Conservation (phyloP, 2,888 invertebrate species). For the Steinernema carpocapsae region DNA sequence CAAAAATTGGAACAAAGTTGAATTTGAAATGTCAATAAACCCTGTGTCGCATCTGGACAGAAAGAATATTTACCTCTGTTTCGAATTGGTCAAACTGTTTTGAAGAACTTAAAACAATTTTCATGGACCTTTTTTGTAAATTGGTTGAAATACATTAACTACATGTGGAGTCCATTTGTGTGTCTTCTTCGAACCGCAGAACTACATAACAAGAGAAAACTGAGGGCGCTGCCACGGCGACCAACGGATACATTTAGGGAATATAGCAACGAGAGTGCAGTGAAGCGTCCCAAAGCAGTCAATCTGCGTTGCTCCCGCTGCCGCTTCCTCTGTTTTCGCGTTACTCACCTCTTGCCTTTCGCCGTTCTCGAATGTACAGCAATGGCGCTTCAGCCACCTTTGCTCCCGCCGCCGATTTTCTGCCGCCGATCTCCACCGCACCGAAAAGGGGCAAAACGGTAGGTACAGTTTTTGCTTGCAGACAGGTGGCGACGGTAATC, state of each 20-base stretch:
- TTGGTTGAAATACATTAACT: too few relatives aligned
- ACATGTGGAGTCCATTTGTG: too few relatives aligned
- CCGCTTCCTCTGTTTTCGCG: not conserved
- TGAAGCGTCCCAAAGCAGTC: conserved; percentile 26
- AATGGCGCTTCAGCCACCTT: not conserved
- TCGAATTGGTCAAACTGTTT: too few relatives aligned
- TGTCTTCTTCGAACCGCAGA: not conserved
- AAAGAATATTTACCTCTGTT: too few relatives aligned
- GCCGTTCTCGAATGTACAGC: conserved; percentile 12
- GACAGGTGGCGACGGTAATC: not conserved
- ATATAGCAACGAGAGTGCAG: conserved; percentile 26
- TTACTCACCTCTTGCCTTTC: not conserved
- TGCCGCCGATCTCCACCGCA: conserved; percentile 9
- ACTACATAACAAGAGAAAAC: conserved; percentile 14
- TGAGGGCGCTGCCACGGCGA: conserved; percentile 15
- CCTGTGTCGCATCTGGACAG: too few relatives aligned
- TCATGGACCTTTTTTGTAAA: too few relatives aligned
- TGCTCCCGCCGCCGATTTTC: not conserved
- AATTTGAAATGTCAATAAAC: too few relatives aligned
- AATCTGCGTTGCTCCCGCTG: not conserved
- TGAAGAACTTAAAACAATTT: too few relatives aligned
- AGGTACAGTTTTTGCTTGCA: conserved; percentile 9
- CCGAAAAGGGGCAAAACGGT: conserved; percentile 5
- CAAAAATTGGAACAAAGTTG: too few relatives aligned
- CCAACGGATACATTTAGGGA: conserved; percentile 21